Conservation (phyloP, 2,113 vertebrate genomes). For the Pseudorectes ferrugineus region DNA sequence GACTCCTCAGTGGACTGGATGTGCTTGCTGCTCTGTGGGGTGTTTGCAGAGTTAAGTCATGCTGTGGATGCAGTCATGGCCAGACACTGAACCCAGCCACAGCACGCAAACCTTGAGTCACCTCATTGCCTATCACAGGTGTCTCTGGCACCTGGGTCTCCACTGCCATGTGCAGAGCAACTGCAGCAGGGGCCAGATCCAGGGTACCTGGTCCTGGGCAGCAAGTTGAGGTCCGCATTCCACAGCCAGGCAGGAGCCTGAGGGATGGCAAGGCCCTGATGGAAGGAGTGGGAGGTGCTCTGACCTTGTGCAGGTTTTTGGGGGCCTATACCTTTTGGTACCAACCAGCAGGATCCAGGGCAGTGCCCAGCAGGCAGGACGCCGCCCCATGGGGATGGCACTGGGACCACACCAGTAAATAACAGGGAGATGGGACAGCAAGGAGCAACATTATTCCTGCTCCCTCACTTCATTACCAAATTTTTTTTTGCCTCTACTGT, state of each 20-base stretch:
- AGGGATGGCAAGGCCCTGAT: background rate
- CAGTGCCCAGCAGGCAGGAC: rapidly evolving
- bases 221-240: background rate
- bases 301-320: background rate
- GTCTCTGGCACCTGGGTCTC: background rate
- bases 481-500: background rate
- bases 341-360: background rate
- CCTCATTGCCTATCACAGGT: background rate
- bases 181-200: background rate
- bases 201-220: rapidly evolving
- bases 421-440: background rate
- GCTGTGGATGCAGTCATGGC: background rate
- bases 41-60: background rate
- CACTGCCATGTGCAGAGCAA: background rate
- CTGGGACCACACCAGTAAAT: background rate
- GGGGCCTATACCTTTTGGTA: background rate
- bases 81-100: background rate
- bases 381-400: background rate
- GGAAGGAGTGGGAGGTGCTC: background rate
- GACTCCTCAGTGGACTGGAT: background rate
- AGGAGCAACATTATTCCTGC: background rate
- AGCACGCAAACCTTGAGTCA: background rate
- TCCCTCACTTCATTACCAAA: background rate
- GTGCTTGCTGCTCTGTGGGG: background rate
- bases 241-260: background rate